phyloP scores from a whole-genome alignment of 2,888 invertebrate genomes.

The Nephrotoma guestfalica region DNA sequence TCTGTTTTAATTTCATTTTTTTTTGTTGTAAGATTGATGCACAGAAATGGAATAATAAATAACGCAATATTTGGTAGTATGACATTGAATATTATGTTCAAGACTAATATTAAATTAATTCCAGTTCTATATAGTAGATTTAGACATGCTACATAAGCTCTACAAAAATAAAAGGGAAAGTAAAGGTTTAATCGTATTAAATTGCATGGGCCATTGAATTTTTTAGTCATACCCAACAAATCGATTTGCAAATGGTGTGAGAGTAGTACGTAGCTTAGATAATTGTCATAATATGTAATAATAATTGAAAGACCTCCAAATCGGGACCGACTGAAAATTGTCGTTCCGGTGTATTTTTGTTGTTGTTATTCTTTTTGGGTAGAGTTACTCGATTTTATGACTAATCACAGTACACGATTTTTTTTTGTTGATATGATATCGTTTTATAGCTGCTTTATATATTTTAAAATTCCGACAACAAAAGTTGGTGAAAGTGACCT shows the following conservation, averaged over 20 bases:
- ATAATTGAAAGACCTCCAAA: background rate
- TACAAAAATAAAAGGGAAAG: background rate
- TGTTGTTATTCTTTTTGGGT: background rate
- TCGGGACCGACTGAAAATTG: background rate
- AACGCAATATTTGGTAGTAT: background rate
- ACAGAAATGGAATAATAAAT: background rate
- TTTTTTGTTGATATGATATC: background rate
- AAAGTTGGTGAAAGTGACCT: constrained; percentile 4
- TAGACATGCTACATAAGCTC: background rate
- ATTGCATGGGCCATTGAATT: background rate
- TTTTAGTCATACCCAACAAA: background rate
- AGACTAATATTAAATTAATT: background rate
- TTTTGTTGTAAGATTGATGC: background rate
- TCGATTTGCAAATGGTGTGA: background rate
- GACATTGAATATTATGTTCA: background rate
- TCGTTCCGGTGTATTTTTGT: background rate
- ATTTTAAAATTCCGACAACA: background rate
- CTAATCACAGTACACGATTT: background rate
- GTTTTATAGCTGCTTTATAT: background rate
- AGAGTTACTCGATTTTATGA: background rate
- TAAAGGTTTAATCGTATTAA: background rate
- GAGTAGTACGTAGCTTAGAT: background rate
- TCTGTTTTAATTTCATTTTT: background rate
- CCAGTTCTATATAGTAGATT: background rate
- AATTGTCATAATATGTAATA: background rate